Evolutionary conservation across 2,888 invertebrate species (phyloP), one percentile per base, ranked within the genome.

Genomic region (Glomeris marginata): DNA sequence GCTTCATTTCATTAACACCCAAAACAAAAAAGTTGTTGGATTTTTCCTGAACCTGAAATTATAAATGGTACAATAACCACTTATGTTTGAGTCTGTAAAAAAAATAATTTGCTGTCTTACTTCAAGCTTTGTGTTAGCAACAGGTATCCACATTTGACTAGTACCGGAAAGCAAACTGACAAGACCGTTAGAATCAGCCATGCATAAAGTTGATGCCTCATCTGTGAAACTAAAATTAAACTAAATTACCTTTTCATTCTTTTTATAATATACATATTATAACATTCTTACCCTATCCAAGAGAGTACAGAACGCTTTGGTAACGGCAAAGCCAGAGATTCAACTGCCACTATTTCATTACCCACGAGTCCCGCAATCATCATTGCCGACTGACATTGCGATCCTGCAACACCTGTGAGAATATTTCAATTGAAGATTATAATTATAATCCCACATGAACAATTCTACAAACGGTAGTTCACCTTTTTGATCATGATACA

Each of bases 11-110:
- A 55, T 78, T 81, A 0, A 91, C 69, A 54, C 87, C 77, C 36
- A 84, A 75, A 40, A 85, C 69, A 64, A 84, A 86, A 61, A 78
- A 82, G 59, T 79, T 76, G 62, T 85, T 82, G 4, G 77, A 75
- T 54, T 77, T 77, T 45, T 79, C 78, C 61, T 77, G 77, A 42
- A 69, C 67, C 75, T 77, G 58, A n/a, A 28, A 28, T 28, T 28
- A 8, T 8, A 28, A 28, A 28, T 8, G 8, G 3, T 3, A 8
- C 3, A 28, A 28, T 28, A 28, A 28, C 3, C 8, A 28, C 28
- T 5, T 28, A 8, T 28, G 28, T 28, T 28, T 28, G 3, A 8
- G 8, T 28, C 28, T 28, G 4, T 5, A 28, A 3, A 28, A 28
- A 3, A 28, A 28, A n/a, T n/a, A n/a, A n/a, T n/a, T n/a, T n/a